Percentiles rank a stretch among this genome's conserved stretches.
phyloP scores from a whole-genome alignment of 2,888 invertebrate species.

The Acleris emargana region DNA sequence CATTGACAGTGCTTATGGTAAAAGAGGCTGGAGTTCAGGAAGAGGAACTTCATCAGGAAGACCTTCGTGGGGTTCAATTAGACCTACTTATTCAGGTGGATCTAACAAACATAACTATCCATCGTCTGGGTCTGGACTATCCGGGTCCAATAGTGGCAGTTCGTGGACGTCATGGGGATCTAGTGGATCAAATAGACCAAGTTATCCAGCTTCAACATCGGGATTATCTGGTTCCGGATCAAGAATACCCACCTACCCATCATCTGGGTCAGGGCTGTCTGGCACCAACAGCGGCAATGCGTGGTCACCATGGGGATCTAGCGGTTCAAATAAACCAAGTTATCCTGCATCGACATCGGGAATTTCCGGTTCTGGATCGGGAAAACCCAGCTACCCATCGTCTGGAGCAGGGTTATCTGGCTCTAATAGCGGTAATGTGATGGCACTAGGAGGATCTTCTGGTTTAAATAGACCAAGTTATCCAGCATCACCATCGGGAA shows the following conservation, averaged over 20 bases:
- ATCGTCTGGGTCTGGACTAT: constrained; percentile 29
- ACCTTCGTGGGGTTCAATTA: constrained; percentile 37
- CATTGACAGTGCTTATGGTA: constrained; percentile 50
- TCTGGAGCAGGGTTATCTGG: constrained; percentile 42
- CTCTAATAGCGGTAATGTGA: too few relatives aligned
- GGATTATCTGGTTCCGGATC: constrained; percentile 41
- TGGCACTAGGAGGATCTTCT: not conserved
- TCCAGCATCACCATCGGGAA: too few relatives aligned
- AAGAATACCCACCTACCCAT: constrained; percentile 40
- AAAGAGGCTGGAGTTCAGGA: constrained; percentile 40
- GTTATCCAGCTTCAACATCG: constrained; percentile 40
- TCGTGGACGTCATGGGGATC: constrained; percentile 37
- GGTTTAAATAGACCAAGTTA: too few relatives aligned
- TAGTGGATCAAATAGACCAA: constrained; percentile 32
- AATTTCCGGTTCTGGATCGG: constrained; percentile 34
- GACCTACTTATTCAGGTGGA: constrained; percentile 24
- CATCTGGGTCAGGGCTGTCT: constrained; percentile 43
- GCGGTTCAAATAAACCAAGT: constrained; percentile 32
- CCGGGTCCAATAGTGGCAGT: constrained; percentile 19
- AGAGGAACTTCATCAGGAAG: constrained; percentile 41
- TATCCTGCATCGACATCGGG: constrained; percentile 42
- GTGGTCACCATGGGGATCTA: constrained; percentile 26
- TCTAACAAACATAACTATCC: constrained; percentile 30
- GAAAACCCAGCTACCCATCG: constrained; percentile 36
- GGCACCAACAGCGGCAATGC: constrained; percentile 26